Evolutionary conservation across 2,888 invertebrate species (phyloP), one percentile per base, ranked within the genome.

Genomic region (Timema cristinae): DNA sequence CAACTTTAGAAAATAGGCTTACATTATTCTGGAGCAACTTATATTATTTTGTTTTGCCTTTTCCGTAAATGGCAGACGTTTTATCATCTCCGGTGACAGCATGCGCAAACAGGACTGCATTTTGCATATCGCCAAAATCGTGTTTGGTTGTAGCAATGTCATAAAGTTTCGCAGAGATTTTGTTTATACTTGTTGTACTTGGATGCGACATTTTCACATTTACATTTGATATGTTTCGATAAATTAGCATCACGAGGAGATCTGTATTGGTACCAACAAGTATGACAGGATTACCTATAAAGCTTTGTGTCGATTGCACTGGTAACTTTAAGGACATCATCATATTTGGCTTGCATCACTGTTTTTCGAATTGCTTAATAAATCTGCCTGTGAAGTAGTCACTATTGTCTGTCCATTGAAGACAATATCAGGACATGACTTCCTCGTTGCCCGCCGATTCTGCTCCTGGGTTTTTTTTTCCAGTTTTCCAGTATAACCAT

Each of bases 11-110:
- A 59, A 13, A 32, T n/a, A n/a, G 15, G 59, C 15, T 59, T 59
- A n/a, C 59, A 59, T 59, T 59, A 5, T 59, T 59, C 59, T 13
- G 59, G 59, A 59, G 59, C 59, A 59, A 59, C 9, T 8, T 13
- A 59, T 59, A 59, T 59, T 0, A 15, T n/a, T 59, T 59, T 59
- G 13, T 59, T n/a, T 59, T 59, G 59, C 15, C 15, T 59, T n/a
- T 59, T 59, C 59, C 59, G 7, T 59, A 59, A 59, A n/a, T n/a
- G 9, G 59, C n/a, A 59, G n/a, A 59, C n/a, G 59, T 59, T 59
- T 59, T 59, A 59, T 59, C 59, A n/a, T n/a, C n/a, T 59, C 59
- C 59, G n/a, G 15, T 59, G 15, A 59, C 15, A n/a, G 59, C 13
- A 59, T 59, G 9, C 15, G 0, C 59, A 5, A 59, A 59, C 13